Evolutionary conservation across 2,113 vertebrate genomes (phyloP).

Genomic region (Ia io): DNA sequence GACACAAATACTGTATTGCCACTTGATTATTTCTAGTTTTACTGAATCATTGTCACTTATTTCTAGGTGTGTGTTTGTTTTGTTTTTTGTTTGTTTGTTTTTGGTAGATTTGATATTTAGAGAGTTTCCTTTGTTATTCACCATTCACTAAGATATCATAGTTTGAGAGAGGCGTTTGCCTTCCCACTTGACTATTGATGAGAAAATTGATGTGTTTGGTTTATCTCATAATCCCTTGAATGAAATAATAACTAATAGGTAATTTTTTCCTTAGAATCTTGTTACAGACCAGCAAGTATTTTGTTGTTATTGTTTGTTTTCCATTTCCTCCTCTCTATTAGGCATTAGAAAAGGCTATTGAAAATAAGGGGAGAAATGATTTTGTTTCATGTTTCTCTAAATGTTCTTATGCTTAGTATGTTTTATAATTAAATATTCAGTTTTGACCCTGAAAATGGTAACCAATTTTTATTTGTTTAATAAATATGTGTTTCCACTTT

Average conservation of each 20-base stretch:
- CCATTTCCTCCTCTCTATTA: not conserved
- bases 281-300: not conserved
- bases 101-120: constrained; percentile 8
- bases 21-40: not conserved
- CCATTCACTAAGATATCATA: not conserved
- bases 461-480: constrained; percentile 35
- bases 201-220: not conserved
- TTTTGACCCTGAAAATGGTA: constrained; percentile 14
- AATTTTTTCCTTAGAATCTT: not conserved
- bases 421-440: constrained; percentile 51
- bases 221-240: not conserved
- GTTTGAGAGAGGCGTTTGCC: not conserved
- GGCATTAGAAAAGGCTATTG: not conserved
- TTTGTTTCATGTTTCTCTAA: constrained; percentile 55
- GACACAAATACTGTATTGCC: not conserved
- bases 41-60: not conserved
- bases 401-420: constrained; percentile 2
- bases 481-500: constrained; percentile 32
- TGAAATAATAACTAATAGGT: not conserved
- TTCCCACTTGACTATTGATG: not conserved
- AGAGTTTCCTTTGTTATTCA: not conserved
- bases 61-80: not conserved
- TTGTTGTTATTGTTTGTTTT: constrained; percentile 4
- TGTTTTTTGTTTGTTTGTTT: too few species aligned
- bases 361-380: not conserved